A percentile compares a stretch with the other conserved stretches of the same genome.
phyloP scores from a whole-genome alignment of 2,888 invertebrate species.

The Coenonympha arcania region DNA sequence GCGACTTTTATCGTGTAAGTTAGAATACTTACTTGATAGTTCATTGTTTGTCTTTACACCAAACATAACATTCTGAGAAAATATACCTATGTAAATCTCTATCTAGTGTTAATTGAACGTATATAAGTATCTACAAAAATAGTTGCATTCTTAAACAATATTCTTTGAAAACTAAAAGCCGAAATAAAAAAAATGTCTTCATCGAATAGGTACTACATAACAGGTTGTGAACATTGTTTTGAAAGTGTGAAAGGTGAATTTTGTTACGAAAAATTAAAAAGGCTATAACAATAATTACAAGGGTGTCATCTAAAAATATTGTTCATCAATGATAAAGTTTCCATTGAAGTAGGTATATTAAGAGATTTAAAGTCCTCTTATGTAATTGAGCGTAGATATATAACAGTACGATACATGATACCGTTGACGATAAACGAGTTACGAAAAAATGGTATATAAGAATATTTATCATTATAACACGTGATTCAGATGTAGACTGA shows the following conservation, averaged over 20 bases:
- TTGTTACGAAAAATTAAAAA: conserved; percentile 47
- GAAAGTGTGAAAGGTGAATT: conserved; percentile 44
- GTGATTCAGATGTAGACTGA: conserved; percentile 52
- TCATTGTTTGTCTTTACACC: conserved; percentile 47
- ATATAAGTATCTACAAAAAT: conserved; percentile 73
- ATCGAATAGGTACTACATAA: conserved; percentile 28
- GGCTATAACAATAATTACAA: conserved; percentile 53
- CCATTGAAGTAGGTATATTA: conserved; percentile 47
- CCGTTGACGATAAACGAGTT: conserved; percentile 28
- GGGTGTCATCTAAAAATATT: conserved; percentile 69
- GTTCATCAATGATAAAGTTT: conserved; percentile 56
- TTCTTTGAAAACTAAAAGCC: conserved; percentile 39
- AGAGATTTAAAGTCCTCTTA: conserved; percentile 34
- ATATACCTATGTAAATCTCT: conserved; percentile 60
- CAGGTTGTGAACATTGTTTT: conserved; percentile 41
- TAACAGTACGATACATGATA: conserved; percentile 41
- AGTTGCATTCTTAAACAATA: conserved; percentile 66
- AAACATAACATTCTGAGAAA: conserved; percentile 68
- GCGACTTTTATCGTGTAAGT: conserved; percentile 52
- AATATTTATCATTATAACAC: conserved; percentile 35
- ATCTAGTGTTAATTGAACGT: conserved; percentile 69
- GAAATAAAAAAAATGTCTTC: conserved; percentile 37
- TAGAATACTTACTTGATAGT: conserved; percentile 37
- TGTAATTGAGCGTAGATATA: conserved; percentile 48
- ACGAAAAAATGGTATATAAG: conserved; percentile 43